Percentiles rank a stretch among this genome's conserved stretches.
phyloP scores from a whole-genome alignment of 2,113 vertebrate genomes.

The Rana temporaria region DNA sequence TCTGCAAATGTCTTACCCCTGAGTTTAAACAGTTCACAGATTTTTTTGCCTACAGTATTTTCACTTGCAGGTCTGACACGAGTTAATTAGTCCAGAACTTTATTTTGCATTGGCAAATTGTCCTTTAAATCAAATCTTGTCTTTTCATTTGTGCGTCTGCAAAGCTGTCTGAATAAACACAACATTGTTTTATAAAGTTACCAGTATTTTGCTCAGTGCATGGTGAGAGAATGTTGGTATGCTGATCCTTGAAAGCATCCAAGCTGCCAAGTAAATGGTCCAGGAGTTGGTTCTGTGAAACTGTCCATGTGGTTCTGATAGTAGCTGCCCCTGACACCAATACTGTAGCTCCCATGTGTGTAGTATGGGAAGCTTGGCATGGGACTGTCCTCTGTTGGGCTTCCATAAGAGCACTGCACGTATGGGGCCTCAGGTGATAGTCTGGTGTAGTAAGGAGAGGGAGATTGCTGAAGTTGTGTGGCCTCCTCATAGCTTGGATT shows the following conservation, averaged over 20 bases:
- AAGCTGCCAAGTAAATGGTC: slow-evolving; percentile 66
- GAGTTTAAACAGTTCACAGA: not conserved
- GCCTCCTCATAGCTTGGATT: slow-evolving; percentile 1
- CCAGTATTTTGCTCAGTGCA: slow-evolving; percentile 54
- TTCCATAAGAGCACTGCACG: slow-evolving; percentile 45
- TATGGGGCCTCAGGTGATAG: slow-evolving; percentile 59
- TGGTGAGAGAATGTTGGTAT: slow-evolving; percentile 69
- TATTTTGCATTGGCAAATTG: no score
- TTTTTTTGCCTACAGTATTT: no score
- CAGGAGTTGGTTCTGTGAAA: slow-evolving; percentile 44
- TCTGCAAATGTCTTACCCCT: not conserved
- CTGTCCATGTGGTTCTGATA: slow-evolving; percentile 60
- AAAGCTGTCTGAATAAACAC: not conserved
- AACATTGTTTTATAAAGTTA: not conserved
- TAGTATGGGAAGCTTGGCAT: not conserved
- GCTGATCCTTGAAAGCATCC: slow-evolving; percentile 66
- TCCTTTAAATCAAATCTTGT: not conserved
- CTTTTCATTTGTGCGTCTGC: not conserved
- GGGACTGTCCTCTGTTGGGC: slow-evolving; percentile 39
- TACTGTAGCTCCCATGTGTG: slow-evolving; percentile 54
- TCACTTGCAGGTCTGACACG: not conserved
- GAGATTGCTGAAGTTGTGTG: not conserved
- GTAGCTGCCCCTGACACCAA: slow-evolving; percentile 55
- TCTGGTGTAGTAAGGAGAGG: slow-evolving; percentile 48
- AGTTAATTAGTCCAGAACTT: no score